Conservation (phyloP, 2,797 vertebrate genomes). For the Rhynchonycteris naso region DNA sequence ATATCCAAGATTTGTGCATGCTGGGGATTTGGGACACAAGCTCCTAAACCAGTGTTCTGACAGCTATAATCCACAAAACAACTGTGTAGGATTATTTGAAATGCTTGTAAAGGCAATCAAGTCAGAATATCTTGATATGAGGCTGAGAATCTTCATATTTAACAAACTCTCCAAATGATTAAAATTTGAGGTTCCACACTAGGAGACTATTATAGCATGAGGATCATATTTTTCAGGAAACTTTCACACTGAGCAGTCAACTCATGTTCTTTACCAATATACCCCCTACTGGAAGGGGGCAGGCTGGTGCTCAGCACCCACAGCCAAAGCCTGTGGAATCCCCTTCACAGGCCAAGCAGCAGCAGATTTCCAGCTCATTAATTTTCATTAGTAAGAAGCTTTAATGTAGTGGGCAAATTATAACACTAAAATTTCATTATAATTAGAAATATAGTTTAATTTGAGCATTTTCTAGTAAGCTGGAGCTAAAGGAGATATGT, state of each 20-base stretch:
- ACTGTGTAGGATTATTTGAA: not conserved
- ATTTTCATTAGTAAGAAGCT: not conserved
- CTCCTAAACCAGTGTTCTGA: not conserved
- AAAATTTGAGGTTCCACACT: not conserved
- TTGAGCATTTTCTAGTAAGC: not conserved
- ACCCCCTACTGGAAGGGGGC: not conserved
- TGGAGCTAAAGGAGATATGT: slow-evolving; percentile 21
- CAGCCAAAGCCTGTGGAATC: not conserved
- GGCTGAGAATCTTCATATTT: not conserved
- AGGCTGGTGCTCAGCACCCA: not conserved
- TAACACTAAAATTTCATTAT: not conserved
- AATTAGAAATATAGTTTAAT: slow-evolving; percentile 41
- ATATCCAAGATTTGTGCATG: not conserved
- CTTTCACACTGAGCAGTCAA: not conserved
- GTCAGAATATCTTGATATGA: not conserved
- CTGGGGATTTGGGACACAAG: not conserved
- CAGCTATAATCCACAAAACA: not conserved
- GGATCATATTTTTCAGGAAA: not conserved
- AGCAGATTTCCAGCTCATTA: slow-evolving; percentile 20
- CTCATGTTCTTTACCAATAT: not conserved
- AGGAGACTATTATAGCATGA: not conserved
- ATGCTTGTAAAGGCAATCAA: not conserved
- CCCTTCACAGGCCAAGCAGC: not conserved
- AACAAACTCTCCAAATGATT: not conserved
- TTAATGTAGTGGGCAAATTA: not conserved